These are phyloP conservation scores for Ennomos quercinarius DNA, from an alignment of 2,888 invertebrate species.

Conservation along the genomic window DNA sequence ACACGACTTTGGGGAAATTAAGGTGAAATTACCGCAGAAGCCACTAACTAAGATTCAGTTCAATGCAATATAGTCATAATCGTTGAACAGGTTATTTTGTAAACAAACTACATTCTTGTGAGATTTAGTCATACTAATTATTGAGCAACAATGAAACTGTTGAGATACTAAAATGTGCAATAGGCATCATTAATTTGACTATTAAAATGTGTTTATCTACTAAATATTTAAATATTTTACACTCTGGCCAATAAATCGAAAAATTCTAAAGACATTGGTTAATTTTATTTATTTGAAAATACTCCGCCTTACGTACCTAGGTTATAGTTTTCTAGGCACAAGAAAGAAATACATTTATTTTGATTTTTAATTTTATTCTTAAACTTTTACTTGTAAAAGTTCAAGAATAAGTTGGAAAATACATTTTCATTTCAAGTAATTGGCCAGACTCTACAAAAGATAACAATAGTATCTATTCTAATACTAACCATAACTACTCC, in stretches of 20 bases:
- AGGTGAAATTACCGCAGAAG: too few species aligned
- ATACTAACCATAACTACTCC: slow-evolving; percentile 47
- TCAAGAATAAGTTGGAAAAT: too few species aligned
- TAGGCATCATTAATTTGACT: background rate
- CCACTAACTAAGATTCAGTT: too few species aligned
- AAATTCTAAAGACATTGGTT: background rate
- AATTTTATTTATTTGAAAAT: background rate
- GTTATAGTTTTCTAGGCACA: background rate
- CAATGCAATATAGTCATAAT: background rate
- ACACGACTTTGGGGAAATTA: too few species aligned
- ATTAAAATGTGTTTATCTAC: background rate
- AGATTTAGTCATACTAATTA: slow-evolving; percentile 29
- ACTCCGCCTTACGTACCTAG: too few species aligned
- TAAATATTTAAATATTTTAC: background rate
- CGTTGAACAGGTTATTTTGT: slow-evolving; percentile 5
- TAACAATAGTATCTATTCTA: slow-evolving; percentile 27
- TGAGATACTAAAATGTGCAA: slow-evolving; percentile 7
- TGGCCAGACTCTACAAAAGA: slow-evolving; percentile 5
- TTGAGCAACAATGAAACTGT: slow-evolving; percentile 20
- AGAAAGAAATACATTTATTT: too few species aligned
- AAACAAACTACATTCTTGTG: slow-evolving; percentile 38
- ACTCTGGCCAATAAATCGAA: background rate
- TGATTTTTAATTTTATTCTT: too few species aligned
- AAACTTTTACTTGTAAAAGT: too few species aligned
- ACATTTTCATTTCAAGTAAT: background rate